These are phyloP conservation scores for Salvelinus namaycush DNA, from an alignment of 2,113 vertebrate genomes.

Conservation along the genomic window DNA sequence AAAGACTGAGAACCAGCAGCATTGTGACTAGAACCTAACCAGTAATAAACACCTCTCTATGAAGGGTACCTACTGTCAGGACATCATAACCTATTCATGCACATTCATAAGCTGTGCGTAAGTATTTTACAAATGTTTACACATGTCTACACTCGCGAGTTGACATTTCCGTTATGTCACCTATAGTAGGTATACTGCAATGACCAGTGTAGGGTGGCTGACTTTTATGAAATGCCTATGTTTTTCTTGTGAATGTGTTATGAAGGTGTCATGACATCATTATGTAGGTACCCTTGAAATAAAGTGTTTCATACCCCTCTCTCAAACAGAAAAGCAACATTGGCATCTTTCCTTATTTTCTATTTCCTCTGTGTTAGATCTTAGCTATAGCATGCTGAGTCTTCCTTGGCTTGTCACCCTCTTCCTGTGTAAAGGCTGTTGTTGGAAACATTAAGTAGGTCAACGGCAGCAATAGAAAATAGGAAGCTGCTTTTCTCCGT, in stretches of 20 bases:
- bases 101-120: too few species aligned
- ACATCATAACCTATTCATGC: too few species aligned
- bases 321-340: not conserved
- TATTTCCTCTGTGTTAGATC: not conserved
- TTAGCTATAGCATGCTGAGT: not conserved
- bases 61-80: not conserved
- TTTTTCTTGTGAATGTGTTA: not conserved
- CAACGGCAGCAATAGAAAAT: conserved; percentile 5
- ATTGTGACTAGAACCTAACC: not conserved
- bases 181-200: not conserved
- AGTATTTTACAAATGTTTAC: too few species aligned
- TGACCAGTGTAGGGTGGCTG: too few species aligned
- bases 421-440: conserved; percentile 6
- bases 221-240: not conserved
- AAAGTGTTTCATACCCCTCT: not conserved
- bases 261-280: too few species aligned
- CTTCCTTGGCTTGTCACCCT: conserved; percentile 9
- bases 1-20: not conserved
- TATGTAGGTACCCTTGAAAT: too few species aligned
- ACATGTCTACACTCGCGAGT: too few species aligned
- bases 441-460: conserved; percentile 22
- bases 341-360: not conserved
- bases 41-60: not conserved
- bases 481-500: conserved; percentile 15
- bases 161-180: not conserved